A percentile compares a stretch with the other conserved stretches of the same genome.
Conservation (phyloP, 2,797 vertebrate genomes). For the Syncerus caffer region DNA sequence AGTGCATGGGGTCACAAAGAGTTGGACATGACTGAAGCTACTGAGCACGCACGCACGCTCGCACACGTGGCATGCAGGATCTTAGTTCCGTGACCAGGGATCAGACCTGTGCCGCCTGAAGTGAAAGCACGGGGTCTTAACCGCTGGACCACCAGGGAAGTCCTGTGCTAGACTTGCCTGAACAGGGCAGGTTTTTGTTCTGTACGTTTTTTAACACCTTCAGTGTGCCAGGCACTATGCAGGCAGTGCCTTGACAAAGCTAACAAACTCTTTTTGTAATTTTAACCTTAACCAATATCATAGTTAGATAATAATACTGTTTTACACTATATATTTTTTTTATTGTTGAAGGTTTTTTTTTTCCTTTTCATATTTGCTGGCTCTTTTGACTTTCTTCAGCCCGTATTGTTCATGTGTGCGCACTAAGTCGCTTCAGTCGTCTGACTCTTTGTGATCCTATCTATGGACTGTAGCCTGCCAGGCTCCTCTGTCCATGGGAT, state of each 20-base stretch:
- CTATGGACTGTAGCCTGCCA: neutral
- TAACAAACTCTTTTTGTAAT: neutral
- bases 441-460: neutral
- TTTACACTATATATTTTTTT: neutral
- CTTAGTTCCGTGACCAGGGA: neutral
- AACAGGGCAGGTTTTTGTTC: neutral
- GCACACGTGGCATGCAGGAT: neutral
- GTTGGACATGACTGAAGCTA: neutral
- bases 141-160: neutral
- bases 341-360: neutral
- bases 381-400: neutral
- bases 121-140: neutral
- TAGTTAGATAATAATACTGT: neutral
- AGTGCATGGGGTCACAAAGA: neutral
- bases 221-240: neutral
- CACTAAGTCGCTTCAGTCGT: neutral
- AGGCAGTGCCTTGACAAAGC: neutral
- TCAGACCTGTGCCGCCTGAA: neutral
- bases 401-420: neutral
- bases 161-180: neutral
- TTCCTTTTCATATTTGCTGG: neutral
- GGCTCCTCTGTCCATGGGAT: neutral
- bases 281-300: neutral
- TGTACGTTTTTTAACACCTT: neutral
- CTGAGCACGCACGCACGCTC: neutral